These are phyloP conservation scores for Dicentrarchus labrax DNA, from an alignment of 2,113 vertebrate species.

Conservation along the genomic window DNA sequence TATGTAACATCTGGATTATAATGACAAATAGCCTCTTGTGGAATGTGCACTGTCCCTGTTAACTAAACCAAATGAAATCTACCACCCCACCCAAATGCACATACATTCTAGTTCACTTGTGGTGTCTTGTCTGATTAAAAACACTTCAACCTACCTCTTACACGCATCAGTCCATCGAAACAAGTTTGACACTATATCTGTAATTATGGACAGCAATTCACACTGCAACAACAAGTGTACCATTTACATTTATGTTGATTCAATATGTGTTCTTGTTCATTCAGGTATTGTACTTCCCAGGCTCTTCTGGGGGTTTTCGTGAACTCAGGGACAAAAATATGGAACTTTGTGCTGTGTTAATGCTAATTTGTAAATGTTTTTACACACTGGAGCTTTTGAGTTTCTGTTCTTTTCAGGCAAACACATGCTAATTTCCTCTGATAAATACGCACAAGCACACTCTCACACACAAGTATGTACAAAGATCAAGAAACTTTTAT, in stretches of 20 bases:
- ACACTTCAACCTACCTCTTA: background rate
- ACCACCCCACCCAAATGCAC: background rate
- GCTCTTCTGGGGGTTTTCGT: background rate
- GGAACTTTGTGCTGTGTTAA: background rate
- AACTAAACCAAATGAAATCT: background rate
- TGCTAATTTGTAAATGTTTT: conserved; percentile 7
- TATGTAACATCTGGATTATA: too few relatives aligned
- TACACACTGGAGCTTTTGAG: background rate
- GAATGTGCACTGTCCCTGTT: background rate
- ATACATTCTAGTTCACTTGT: background rate
- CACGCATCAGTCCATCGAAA: background rate
- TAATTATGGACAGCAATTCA: background rate
- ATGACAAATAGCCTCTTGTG: too few relatives aligned
- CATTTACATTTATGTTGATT: background rate
- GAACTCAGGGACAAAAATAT: background rate
- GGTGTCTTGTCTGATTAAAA: background rate
- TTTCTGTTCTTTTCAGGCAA: background rate
- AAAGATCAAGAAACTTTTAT: background rate
- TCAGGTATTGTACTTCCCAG: background rate
- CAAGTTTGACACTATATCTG: background rate
- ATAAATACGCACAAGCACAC: background rate
- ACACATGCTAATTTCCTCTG: background rate
- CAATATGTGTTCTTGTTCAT: background rate
- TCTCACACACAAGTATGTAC: background rate
- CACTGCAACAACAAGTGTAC: too few relatives aligned